Base-by-base conservation (phyloP, 1,140 invertebrate genomes). In the Prorops nasuta region DNA sequence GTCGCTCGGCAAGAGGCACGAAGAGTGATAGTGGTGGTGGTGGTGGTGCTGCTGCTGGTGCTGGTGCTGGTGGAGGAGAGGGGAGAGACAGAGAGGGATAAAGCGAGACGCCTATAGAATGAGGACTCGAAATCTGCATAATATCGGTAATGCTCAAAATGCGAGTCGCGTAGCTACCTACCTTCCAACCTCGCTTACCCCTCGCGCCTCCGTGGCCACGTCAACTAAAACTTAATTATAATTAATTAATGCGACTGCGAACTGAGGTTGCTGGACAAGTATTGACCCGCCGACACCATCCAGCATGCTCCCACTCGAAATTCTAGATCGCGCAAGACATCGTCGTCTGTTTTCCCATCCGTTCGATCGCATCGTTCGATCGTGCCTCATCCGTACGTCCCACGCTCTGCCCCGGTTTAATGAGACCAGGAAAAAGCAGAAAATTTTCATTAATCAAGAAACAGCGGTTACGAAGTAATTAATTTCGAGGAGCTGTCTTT, bases 181-280 rank as follows among this genome's bases (percentile, higher is more conserved):
- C 60, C 56, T 66, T 66, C 54, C 63, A 58, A 41, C 60, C 56
- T 65, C 64, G 58, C 67, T 66, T 63, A 64, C 57, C 64, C 70
- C 68, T 44, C 60, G 61, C 58, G 54, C 69, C 57, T 51, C 61
- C 51, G 54, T 64, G 67, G 76, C 74, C 77, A 81, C 83, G 83
- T 84, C 80, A 84, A 84, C 83, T 85, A 83, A 85, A 85, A 86
- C 83, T 85, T 84, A 85, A 85, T 86, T 85, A 85, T 85, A 84
- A 85, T 86, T 85, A 85, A 86, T 86, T 85, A 86, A 85, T 85
- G 76, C 72, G 74, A 79, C 77, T 79, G 76, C 72, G 66, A 67
- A 69, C 64, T 62, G 54, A 56, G 55, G 63, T 57, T 56, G 56
- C 60, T 45, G 64, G 63, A 67, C 62, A 70, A 72, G 64, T 69